A percentile compares a stretch with the other conserved stretches of the same genome.
Conservation (phyloP, 2,888 invertebrate species). For the Cephus sareptanus region DNA sequence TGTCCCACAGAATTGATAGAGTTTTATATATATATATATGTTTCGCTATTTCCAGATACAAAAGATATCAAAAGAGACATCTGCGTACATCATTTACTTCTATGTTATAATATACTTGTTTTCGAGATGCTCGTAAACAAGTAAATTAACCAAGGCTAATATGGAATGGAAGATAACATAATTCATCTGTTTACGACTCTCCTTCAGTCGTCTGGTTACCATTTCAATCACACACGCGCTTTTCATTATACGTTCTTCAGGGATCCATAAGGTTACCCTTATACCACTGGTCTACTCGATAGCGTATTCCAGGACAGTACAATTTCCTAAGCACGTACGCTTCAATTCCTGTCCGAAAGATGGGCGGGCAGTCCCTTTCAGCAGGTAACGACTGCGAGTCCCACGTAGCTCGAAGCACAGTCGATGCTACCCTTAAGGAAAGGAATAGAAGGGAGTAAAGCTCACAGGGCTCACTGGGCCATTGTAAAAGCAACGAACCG, state of each 20-base stretch:
- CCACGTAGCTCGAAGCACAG: neutral
- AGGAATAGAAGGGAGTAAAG: constrained; percentile 6
- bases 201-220: neutral
- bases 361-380: neutral
- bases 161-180: neutral
- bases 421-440: neutral
- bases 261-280: neutral
- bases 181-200: neutral
- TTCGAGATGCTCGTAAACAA: neutral
- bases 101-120: neutral
- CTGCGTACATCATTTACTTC: neutral
- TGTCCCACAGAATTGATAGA: neutral
- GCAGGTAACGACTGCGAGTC: neutral
- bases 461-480: constrained; percentile 31
- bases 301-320: neutral
- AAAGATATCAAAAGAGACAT: neutral
- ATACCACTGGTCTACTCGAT: neutral
- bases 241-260: neutral
- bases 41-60: neutral
- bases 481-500: constrained; percentile 45
- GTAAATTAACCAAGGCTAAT: neutral
- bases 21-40: neutral
- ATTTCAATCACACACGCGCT: neutral
- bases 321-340: constrained; percentile 1
- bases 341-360: constrained; percentile 1